Conservation (phyloP, 2,888 invertebrate genomes). For the Coecobrya sp. region DNA sequence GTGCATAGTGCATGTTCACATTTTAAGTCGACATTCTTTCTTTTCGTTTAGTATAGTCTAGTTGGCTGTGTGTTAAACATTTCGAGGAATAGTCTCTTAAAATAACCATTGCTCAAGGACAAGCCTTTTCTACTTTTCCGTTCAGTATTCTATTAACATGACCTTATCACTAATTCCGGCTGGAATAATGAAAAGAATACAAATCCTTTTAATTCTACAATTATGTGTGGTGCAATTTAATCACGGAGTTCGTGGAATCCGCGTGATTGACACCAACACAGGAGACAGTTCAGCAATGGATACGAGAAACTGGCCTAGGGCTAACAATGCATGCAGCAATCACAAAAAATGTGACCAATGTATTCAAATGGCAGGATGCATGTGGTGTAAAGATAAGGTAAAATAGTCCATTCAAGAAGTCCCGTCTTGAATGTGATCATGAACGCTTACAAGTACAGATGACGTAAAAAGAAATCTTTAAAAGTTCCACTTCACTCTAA, state of each 20-base stretch:
- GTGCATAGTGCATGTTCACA: no score
- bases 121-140: neutral
- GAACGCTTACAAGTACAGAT: no score
- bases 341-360: constrained; percentile 61
- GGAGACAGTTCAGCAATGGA: neutral
- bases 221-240: neutral
- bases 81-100: no score
- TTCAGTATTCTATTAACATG: neutral
- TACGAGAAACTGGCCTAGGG: neutral
- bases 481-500: neutral
- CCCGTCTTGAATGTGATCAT: neutral
- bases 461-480: neutral
- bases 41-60: no score
- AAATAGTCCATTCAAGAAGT: neutral
- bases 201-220: neutral
- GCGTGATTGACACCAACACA: neutral
- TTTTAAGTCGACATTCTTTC: no score
- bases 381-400: constrained; percentile 79
- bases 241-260: neutral
- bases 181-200: neutral
- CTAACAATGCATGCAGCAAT: neutral
- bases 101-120: neutral
- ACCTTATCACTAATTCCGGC: neutral
- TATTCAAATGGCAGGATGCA: constrained; percentile 75
- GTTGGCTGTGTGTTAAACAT: no score